Conservation (phyloP, 2,113 vertebrate species). For the Acrocephalus kingi region DNA sequence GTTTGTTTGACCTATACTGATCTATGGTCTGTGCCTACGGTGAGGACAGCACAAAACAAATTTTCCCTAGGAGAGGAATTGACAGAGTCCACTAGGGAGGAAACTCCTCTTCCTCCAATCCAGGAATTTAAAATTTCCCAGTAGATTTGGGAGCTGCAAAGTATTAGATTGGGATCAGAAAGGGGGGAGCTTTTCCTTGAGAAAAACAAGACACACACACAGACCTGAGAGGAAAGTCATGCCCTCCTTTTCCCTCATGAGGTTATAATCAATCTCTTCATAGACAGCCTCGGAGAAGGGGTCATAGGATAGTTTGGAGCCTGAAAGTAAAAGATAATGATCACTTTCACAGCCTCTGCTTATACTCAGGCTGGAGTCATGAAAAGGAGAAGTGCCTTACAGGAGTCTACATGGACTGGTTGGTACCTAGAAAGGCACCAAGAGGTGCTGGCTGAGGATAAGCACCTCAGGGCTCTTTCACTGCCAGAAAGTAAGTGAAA, state of each 20-base stretch:
- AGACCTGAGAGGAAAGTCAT: background rate
- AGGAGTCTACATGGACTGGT: background rate
- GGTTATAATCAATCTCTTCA: constrained; percentile 40
- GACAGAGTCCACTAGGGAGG: background rate
- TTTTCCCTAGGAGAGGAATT: background rate
- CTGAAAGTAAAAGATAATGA: constrained; percentile 1
- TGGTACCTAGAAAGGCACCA: background rate
- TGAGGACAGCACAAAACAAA: background rate
- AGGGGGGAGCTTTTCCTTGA: background rate
- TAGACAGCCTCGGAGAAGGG: constrained; percentile 42
- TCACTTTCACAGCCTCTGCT: background rate
- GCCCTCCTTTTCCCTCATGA: background rate
- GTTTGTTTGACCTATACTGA: background rate
- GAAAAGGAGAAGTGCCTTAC: background rate
- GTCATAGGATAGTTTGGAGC: background rate
- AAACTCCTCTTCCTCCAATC: background rate
- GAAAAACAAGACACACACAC: background rate
- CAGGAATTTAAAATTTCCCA: background rate
- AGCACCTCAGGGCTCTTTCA: background rate
- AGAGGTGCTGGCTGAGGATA: background rate
- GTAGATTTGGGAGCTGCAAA: background rate
- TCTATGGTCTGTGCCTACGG: background rate
- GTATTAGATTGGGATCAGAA: background rate
- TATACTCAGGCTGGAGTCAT: background rate
- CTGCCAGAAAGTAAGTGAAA: background rate